These are phyloP conservation scores for Meloidogyne hapla DNA, from an alignment of 1,140 invertebrate genomes.

Conservation along the genomic window DNA sequence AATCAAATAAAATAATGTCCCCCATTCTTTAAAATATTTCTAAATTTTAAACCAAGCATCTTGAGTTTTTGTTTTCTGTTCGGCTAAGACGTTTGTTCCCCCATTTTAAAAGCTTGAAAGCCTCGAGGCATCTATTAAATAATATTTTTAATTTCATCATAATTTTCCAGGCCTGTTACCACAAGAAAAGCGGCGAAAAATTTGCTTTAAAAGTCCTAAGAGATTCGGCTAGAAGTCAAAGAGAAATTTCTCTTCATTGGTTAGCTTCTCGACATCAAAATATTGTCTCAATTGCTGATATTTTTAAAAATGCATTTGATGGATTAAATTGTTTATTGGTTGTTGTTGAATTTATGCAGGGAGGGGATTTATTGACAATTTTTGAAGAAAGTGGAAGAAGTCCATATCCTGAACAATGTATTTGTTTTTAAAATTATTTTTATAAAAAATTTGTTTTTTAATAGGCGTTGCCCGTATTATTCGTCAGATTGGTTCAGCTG, in stretches of 20 bases:
- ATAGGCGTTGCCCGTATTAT: constrained; percentile 86
- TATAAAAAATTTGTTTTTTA: neutral
- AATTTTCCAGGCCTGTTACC: constrained; percentile 69
- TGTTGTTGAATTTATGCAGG: constrained; percentile 98
- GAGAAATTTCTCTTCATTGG: constrained; percentile 94
- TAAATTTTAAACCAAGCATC: too few species aligned
- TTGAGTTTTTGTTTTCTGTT: too few species aligned
- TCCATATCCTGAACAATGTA: constrained; percentile 57
- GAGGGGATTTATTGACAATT: constrained; percentile 83
- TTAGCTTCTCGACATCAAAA: constrained; percentile 82
- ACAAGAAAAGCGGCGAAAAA: constrained; percentile 73
- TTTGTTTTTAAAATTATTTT: neutral
- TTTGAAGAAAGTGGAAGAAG: constrained; percentile 57
- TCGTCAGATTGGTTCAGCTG: constrained; percentile 91
- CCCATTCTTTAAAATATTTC: too few species aligned
- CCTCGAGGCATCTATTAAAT: neutral
- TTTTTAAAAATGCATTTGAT: constrained; percentile 90
- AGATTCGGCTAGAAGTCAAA: constrained; percentile 83
- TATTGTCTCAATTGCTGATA: constrained; percentile 89
- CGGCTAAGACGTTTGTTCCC: too few species aligned
- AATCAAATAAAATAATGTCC: too few species aligned
- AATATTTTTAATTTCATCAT: neutral
- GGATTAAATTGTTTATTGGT: constrained; percentile 86
- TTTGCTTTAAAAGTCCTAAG: constrained; percentile 86
- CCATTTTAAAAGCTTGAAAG: too few species aligned